Evolutionary conservation across 1,140 invertebrate species (phyloP), one percentile per base, ranked within the genome.

Genomic region (Piezodorus guildinii): DNA sequence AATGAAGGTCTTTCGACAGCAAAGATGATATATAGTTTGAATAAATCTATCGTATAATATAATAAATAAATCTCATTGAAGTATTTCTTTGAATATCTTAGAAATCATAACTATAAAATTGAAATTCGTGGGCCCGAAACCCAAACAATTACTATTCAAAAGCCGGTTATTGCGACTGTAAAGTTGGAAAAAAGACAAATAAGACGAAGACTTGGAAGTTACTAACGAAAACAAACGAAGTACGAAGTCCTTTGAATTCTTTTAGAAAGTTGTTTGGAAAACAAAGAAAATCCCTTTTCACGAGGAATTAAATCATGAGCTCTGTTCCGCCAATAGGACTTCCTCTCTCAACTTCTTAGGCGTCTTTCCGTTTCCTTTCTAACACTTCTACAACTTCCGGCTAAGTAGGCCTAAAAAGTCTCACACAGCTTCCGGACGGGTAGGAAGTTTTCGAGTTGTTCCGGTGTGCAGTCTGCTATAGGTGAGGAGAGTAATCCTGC

Each of bases 331-430:
- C 49, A 25, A 27, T 64, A 34, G 30, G 21, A 52, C 43, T 30
- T 64, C 54, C 52, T 60, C 12, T 58, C 44, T 34, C 19, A 17
- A 43, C 34, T 56, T 45, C 44, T 64, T 27, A 19, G 25, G 17
- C 51, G 17, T 51, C 60, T 25, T 44, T 23, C 51, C 25, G 45
- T 23, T 54, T 25, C 65, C 21, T 45, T 39, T 54, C 34, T 19
- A 19, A 64, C 60, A 19, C 54, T 45, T 64, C 45, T 21, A 43
- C 51, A 62, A 16, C 43, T 59, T 64, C 39, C 65, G 12, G 34
- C 27, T 64, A 49, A 49, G 46, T 49, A 49, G 46, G 46, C 46
- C 46, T n/a, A 21, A 49, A 49, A 49, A 49, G n/a, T 49, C n/a
- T 17, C 1, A 10, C 34, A 39, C 6, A 8, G 6, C 30, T 30